These are phyloP conservation scores for Sminthurides bifidus DNA, from an alignment of 1,140 invertebrate genomes.

Conservation along the genomic window DNA sequence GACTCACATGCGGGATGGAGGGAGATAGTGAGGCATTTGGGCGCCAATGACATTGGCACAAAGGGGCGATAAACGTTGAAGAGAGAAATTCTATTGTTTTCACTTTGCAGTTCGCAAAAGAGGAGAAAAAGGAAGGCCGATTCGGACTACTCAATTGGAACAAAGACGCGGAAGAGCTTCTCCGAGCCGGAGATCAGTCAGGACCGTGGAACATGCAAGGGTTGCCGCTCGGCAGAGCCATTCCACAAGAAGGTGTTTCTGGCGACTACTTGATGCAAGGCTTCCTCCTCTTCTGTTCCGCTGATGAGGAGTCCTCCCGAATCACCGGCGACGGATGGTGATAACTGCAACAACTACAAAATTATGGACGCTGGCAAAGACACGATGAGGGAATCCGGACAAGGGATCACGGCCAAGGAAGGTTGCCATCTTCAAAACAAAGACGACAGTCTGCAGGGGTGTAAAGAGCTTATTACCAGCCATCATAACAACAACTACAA, in stretches of 20 bases:
- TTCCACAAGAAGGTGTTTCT: slow-evolving; percentile 34
- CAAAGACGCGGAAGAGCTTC: too few species aligned
- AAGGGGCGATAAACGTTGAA: too few species aligned
- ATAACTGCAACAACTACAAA: background rate
- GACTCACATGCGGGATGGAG: too few species aligned
- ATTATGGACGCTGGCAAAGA: background rate
- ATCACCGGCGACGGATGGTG: background rate
- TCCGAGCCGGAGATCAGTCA: slow-evolving; percentile 7
- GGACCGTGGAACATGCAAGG: slow-evolving; percentile 29
- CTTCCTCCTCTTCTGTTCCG: slow-evolving; percentile 49
- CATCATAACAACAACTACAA: background rate
- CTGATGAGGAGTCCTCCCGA: background rate
- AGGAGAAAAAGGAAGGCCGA: too few species aligned
- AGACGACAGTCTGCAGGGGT: too few species aligned
- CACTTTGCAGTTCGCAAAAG: too few species aligned
- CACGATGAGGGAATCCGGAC: slow-evolving; percentile 6
- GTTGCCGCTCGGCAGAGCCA: slow-evolving; percentile 33
- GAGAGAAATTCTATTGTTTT: too few species aligned
- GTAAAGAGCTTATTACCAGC: too few species aligned
- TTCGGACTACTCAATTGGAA: too few species aligned
- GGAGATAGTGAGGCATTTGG: too few species aligned
- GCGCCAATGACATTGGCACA: too few species aligned
- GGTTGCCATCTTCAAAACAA: too few species aligned
- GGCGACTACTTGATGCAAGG: slow-evolving; percentile 62
- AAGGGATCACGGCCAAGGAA: background rate